These are phyloP conservation scores for Monomorium pharaonis DNA, from an alignment of 1,140 invertebrate genomes.

Conservation along the genomic window DNA sequence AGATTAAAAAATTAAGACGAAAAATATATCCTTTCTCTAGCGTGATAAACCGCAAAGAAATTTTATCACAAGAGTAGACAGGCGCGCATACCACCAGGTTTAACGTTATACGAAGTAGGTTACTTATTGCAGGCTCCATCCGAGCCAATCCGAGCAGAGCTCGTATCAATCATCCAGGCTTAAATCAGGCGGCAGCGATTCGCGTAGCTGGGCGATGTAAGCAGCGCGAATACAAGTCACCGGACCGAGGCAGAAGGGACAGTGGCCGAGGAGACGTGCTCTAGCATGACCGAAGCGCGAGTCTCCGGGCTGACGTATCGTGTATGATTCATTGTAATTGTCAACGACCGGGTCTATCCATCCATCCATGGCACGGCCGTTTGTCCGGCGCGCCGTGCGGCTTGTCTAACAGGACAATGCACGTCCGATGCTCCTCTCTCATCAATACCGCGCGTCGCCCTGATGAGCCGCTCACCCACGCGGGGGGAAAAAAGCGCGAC, in stretches of 20 bases:
- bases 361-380: constrained; percentile 61
- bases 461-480: constrained; percentile 33
- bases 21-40: background rate
- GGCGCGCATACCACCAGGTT: background rate
- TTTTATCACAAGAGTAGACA: background rate
- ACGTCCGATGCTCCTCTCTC: constrained; percentile 13
- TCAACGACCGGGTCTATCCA: constrained; percentile 73
- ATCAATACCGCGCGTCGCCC: background rate
- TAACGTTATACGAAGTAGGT: background rate
- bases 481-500: constrained; percentile 35
- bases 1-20: background rate
- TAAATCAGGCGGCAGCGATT: constrained; percentile 14
- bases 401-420: constrained; percentile 34
- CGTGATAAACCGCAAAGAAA: background rate
- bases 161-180: constrained; percentile 7
- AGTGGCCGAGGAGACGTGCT: constrained; percentile 26
- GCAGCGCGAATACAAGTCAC: constrained; percentile 25
- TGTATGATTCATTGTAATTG: constrained; percentile 81
- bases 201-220: constrained; percentile 41
- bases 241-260: background rate
- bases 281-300: constrained; percentile 32
- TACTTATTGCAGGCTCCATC: background rate
- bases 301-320: constrained; percentile 68
- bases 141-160: too few species aligned
- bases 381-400: constrained; percentile 13